phyloP scores from a whole-genome alignment of 2,113 vertebrate genomes.

The Hymenochirus boettgeri region DNA sequence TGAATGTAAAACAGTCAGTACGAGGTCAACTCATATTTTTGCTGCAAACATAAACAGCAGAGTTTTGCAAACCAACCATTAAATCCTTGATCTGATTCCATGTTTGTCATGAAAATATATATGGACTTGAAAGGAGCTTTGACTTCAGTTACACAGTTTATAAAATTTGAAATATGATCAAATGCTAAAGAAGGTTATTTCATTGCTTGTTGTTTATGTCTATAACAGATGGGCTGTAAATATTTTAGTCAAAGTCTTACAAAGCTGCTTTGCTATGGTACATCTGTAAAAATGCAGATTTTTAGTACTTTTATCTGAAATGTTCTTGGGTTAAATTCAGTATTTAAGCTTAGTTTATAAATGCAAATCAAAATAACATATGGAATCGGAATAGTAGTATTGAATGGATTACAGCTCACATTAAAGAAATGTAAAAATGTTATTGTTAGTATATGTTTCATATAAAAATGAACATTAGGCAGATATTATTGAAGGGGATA shows the following conservation, averaged over 20 bases:
- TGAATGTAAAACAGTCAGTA: neutral
- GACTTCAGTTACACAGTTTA: slow-evolving; percentile 27
- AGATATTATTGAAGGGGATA: too few species aligned
- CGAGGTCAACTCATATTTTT: slow-evolving; percentile 8
- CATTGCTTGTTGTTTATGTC: slow-evolving; percentile 39
- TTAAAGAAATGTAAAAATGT: too few species aligned
- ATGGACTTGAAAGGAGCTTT: slow-evolving; percentile 8
- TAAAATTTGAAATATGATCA: slow-evolving; percentile 30
- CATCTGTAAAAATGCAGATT: slow-evolving; percentile 16
- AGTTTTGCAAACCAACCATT: neutral
- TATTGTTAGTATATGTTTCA: too few species aligned
- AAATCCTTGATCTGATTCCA: slow-evolving; percentile 24
- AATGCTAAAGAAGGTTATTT: slow-evolving; percentile 29
- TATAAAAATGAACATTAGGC: too few species aligned
- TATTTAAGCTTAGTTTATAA: too few species aligned
- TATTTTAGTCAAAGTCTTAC: slow-evolving; percentile 29
- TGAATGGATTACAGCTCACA: neutral
- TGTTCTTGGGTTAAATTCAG: too few species aligned
- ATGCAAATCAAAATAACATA: too few species aligned
- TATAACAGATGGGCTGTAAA: slow-evolving; percentile 38
- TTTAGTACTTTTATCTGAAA: slow-evolving; percentile 7
- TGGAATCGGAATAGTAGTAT: neutral
- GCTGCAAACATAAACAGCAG: slow-evolving; percentile 3
- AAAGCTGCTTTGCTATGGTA: slow-evolving; percentile 27
- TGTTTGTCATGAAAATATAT: slow-evolving; percentile 15